These are phyloP conservation scores for Siniperca undulata DNA, from an alignment of 2,797 vertebrate species.

Conservation along the genomic window DNA sequence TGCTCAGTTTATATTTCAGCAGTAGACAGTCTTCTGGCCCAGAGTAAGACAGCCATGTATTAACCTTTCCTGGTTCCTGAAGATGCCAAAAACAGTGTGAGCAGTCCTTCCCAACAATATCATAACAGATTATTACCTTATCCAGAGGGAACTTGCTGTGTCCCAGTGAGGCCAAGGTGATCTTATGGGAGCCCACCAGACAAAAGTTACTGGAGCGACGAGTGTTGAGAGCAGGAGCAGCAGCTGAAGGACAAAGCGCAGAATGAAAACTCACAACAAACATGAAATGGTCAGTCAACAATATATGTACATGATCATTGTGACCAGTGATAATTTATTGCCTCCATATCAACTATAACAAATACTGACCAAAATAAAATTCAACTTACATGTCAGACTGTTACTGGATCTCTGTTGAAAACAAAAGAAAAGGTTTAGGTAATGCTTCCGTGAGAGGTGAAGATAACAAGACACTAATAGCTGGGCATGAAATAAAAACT, in stretches of 20 bases:
- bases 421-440: not conserved
- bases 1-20: not conserved
- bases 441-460: not conserved
- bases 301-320: not conserved
- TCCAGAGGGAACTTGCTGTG: slow-evolving; percentile 86
- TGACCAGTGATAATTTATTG: too few species aligned
- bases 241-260: slow-evolving; percentile 54
- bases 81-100: not conserved
- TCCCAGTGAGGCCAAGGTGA: slow-evolving; percentile 86
- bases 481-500: not conserved
- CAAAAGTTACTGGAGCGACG: slow-evolving; percentile 86
- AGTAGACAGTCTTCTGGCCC: not conserved
- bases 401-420: slow-evolving; percentile 81
- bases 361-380: not conserved
- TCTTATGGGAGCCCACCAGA: slow-evolving; percentile 87
- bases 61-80: not conserved
- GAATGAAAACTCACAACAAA: not conserved
- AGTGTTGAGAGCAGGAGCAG: slow-evolving; percentile 61
- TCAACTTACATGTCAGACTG: slow-evolving; percentile 75
- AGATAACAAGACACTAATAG: not conserved
- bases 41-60: not conserved
- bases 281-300: not conserved
- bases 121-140: slow-evolving; percentile 77
- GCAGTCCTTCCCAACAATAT: not conserved
- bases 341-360: not conserved